phyloP scores from a whole-genome alignment of 1,140 invertebrate genomes.

The Drosophila mauritiana region DNA sequence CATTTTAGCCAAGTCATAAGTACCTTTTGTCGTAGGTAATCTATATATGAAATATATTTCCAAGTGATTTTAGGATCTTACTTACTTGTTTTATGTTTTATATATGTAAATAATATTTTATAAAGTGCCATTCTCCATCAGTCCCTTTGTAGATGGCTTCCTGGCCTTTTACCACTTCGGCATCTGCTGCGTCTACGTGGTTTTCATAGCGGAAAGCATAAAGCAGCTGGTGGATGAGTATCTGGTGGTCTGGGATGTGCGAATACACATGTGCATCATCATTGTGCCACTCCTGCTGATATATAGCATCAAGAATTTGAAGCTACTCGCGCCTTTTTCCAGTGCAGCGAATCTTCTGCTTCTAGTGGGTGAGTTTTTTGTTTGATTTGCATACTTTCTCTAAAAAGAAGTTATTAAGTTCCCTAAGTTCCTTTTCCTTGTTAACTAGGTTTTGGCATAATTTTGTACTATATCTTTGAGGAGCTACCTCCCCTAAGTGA shows the following conservation, averaged over 20 bases:
- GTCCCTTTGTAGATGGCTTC: slow-evolving; percentile 88
- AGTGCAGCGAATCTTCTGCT: slow-evolving; percentile 91
- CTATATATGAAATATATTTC: too few species aligned
- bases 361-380: slow-evolving; percentile 86
- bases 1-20: too few species aligned
- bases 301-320: slow-evolving; percentile 91
- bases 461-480: slow-evolving; percentile 89
- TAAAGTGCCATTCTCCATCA: slow-evolving; percentile 47
- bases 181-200: slow-evolving; percentile 95
- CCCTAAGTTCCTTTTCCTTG: background rate
- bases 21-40: too few species aligned
- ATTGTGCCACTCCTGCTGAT: slow-evolving; percentile 89
- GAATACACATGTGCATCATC: slow-evolving; percentile 85
- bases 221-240: slow-evolving; percentile 87
- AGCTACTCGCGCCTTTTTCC: slow-evolving; percentile 92
- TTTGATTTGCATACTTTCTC: too few species aligned
- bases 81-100: too few species aligned
- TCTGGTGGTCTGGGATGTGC: slow-evolving; percentile 81
- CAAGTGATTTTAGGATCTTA: too few species aligned
- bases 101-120: background rate
- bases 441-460: slow-evolving; percentile 86
- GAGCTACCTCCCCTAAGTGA: slow-evolving; percentile 87
- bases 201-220: slow-evolving; percentile 92
- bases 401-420: too few species aligned
- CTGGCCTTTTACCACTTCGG: slow-evolving; percentile 94